phyloP scores from a whole-genome alignment of 2,113 vertebrate genomes.

The Myiopsitta monachus region DNA sequence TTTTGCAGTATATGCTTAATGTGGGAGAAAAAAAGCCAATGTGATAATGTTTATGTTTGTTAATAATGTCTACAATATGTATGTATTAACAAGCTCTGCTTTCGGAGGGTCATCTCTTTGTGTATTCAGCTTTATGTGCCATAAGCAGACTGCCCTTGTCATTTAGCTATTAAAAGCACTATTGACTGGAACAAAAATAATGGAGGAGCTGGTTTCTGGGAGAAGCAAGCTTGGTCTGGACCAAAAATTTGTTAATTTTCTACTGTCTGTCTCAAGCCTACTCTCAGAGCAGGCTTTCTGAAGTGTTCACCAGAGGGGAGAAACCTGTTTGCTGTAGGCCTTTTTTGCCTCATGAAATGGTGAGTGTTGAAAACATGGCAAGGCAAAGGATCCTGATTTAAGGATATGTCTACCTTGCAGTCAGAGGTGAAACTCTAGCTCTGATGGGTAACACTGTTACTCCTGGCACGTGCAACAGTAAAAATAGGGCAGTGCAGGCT shows the following conservation, averaged over 20 bases:
- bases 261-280: neutral
- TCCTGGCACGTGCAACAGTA: neutral
- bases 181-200: neutral
- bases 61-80: neutral
- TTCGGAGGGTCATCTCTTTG: constrained; percentile 34
- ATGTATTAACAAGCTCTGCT: neutral
- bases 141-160: neutral
- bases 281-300: neutral
- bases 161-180: neutral
- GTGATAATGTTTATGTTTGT: neutral
- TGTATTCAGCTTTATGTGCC: neutral
- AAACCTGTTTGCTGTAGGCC: rapidly evolving
- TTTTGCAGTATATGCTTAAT: neutral
- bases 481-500: neutral
- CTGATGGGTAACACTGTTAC: neutral
- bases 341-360: neutral
- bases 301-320: neutral
- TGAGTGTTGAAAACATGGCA: neutral
- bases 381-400: neutral
- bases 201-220: neutral
- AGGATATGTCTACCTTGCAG: neutral
- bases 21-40: neutral
- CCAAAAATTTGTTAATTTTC: neutral
- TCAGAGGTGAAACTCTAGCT: neutral
- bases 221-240: neutral